Base-by-base conservation (phyloP, 1,140 invertebrate genomes). In the Procambarus virginalis region DNA sequence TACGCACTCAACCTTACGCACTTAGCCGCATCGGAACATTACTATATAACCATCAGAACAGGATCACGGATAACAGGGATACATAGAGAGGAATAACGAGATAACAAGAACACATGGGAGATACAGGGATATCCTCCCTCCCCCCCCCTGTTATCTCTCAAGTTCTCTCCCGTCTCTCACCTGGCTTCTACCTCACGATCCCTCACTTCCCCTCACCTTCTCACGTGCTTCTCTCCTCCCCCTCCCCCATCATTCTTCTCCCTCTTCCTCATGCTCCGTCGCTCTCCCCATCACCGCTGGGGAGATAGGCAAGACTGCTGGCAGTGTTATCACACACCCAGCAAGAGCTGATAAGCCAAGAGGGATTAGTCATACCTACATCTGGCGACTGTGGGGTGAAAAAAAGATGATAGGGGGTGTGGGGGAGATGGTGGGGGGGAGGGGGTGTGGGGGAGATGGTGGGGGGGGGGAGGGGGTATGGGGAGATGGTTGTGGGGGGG, bases 331-430 rank as follows among this genome's bases (percentile, higher is more conserved):
- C 83, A 51, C 22, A 75, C 64, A 49, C 84, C 75, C 84, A 75
- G 78, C 84, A 86, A 58, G 84, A 68, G 51, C 84, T 78, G 84
- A 86, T 86, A 86, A 86, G 84, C 49, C 34, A 17, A 45, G 75
- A 60, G 64, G 84, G 84, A 86, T 86, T 86, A 86, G 49, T 86
- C 84, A 86, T 64, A 86, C 84, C 75, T 86, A 45, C 84, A 86
- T 78, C 84, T 86, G 76, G 84, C 73, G 20, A 68, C 60, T 68
- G 60, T 3, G 17, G 34, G n/a, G n/a, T n/a, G n/a, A n/a, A n/a
- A n/a, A n/a, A n/a, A n/a, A n/a, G n/a, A n/a, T n/a, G n/a, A n/a
- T n/a, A n/a, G n/a, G n/a, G n/a, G n/a, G n/a, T n/a, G n/a, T n/a
- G n/a, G n/a, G n/a, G n/a, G n/a, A n/a, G n/a, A n/a, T n/a, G n/a